phyloP scores from a whole-genome alignment of 2,113 vertebrate species.

The Ia io region DNA sequence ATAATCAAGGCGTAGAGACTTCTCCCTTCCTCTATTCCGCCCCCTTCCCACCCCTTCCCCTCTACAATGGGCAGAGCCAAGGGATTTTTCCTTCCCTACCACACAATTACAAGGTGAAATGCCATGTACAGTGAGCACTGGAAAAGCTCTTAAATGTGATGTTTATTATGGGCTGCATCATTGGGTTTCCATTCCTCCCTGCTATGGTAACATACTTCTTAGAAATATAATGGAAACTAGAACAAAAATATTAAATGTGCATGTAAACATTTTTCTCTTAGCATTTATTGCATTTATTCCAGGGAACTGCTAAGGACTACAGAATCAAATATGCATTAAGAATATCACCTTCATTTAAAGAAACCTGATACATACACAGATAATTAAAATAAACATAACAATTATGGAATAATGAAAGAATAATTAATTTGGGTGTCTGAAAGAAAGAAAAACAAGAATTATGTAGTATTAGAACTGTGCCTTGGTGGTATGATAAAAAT shows the following conservation, averaged over 20 bases:
- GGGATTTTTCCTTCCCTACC: background rate
- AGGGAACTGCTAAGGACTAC: background rate
- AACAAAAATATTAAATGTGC: background rate
- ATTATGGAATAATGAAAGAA: background rate
- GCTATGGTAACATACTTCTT: background rate
- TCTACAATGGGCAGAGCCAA: background rate
- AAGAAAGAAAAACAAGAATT: background rate
- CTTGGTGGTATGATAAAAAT: background rate
- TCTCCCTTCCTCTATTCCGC: background rate
- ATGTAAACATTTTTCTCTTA: background rate
- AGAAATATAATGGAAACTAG: background rate
- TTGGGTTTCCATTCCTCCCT: background rate
- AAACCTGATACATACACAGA: background rate
- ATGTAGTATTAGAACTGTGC: background rate
- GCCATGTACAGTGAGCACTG: background rate
- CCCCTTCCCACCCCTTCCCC: accelerated
- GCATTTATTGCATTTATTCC: background rate
- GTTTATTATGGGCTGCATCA: background rate
- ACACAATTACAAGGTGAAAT: background rate
- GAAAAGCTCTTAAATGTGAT: background rate
- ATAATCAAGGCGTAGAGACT: background rate
- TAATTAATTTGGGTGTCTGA: background rate
- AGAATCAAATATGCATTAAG: background rate
- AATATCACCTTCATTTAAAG: slow-evolving; percentile 8
- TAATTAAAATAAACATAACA: slow-evolving; percentile 2